Base-by-base conservation (phyloP, 2,113 vertebrate genomes). In the Chloropsis hardwickii region DNA sequence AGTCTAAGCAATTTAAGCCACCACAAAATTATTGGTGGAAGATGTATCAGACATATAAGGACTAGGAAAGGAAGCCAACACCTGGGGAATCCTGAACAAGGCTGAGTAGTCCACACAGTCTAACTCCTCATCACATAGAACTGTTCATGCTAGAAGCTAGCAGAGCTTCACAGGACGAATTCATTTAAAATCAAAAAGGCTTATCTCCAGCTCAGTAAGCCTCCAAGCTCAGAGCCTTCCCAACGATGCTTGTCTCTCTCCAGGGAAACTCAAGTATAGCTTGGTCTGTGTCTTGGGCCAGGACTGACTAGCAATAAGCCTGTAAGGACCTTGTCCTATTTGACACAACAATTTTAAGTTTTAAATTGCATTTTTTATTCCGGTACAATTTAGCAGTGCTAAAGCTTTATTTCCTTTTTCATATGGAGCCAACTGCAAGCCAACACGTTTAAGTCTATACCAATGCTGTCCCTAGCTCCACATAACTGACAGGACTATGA, bases 371-470 rank as follows among this genome's bases (percentile, higher is more conserved):
- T 17, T 67, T 67, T 91, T 50, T 8, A 47, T 60, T 66, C 35
- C 48, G 77, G 24, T 37, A n/a, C 4, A 35, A 23, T 67, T 89
- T 53, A 64, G 29, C 22, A 7, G 11, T 19, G 23, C 18, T 48
- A 18, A 48, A 56, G 56, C 78, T 53, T 28, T 54, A 54, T 57
- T 67, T 61, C 2, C 50, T 23, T 74, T 45, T 76, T 45, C 40
- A 65, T 27, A 53, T 15, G 12, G 39, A 71, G 28, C n/a, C 7
- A 7, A 47, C 6, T 37, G 33, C 45, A 64, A 91, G 53, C 42
- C 5, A 6, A 50, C 3, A 37, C 1, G 1, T 12, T 1, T 10
- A 78, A 48, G 19, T 42, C 56, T 47, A 56, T 3, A 12, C 7
- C 50, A 56, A 20, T 5, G 5, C 2, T 48, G 31, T 31, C 44